Conservation (phyloP, 2,888 invertebrate species). For the Apocheima hispidaria region DNA sequence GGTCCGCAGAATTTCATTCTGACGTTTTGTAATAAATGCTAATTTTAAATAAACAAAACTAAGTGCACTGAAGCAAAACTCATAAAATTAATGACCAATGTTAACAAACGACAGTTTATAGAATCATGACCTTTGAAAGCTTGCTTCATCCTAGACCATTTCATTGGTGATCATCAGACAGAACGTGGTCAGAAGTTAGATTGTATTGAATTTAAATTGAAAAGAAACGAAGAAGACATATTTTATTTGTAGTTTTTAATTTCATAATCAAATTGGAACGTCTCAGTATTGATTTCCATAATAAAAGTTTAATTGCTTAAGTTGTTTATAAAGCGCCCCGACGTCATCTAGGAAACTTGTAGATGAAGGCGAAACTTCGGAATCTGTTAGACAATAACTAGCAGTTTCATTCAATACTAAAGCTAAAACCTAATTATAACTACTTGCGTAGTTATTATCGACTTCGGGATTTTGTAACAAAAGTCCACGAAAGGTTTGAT, state of each 20-base stretch:
- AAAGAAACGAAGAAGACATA: neutral
- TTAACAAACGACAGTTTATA: no score
- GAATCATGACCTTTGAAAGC: no score
- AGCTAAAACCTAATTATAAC: constrained; percentile 37
- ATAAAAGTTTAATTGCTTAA: constrained; percentile 84
- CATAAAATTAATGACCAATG: no score
- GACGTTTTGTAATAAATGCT: neutral
- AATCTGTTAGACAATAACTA: constrained; percentile 56
- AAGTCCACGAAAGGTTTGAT: neutral
- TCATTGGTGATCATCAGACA: no score
- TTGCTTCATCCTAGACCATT: no score
- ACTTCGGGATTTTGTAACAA: constrained; percentile 13
- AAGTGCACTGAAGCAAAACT: no score
- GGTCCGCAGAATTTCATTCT: constrained; percentile 12
- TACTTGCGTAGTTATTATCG: neutral
- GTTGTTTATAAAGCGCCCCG: constrained; percentile 76
- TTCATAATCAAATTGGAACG: neutral
- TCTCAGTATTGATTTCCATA: constrained; percentile 69
- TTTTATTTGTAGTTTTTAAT: neutral
- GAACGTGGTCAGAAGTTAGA: no score
- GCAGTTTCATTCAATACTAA: constrained; percentile 56
- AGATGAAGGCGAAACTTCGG: constrained; percentile 42
- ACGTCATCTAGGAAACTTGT: constrained; percentile 51
- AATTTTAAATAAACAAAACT: neutral
- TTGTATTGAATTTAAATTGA: no score